phyloP scores from a whole-genome alignment of 64 coral and sea anemone genomes.

The Pachyseris speciosa region DNA sequence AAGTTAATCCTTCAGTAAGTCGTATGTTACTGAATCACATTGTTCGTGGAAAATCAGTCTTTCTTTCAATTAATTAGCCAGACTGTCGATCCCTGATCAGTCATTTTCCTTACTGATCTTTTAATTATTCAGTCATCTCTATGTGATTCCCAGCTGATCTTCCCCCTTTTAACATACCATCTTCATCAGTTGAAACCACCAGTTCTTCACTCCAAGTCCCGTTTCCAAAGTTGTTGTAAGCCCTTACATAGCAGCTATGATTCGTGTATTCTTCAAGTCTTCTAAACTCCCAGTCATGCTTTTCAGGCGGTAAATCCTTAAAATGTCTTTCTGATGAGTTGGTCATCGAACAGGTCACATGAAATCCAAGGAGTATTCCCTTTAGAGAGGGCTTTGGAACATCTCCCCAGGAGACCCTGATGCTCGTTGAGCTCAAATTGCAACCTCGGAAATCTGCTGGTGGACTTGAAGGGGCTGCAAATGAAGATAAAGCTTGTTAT shows the following conservation, averaged over 20 bases:
- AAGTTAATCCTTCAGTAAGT: too few relatives aligned
- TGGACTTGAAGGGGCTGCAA: slow-evolving; percentile 1
- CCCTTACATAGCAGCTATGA: slow-evolving; percentile 14
- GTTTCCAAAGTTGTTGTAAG: slow-evolving; percentile 42
- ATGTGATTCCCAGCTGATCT: not conserved
- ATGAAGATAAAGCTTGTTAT: not conserved
- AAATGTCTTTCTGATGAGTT: not conserved
- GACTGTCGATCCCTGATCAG: too few relatives aligned
- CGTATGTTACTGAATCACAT: too few relatives aligned
- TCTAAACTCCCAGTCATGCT: not conserved
- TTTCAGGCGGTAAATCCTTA: not conserved
- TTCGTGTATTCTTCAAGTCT: not conserved
- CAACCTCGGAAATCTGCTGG: not conserved
- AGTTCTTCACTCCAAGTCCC: slow-evolving; percentile 5
- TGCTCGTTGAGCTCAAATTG: slow-evolving; percentile 30
- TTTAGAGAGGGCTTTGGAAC: slow-evolving; percentile 7
- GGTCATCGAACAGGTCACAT: not conserved
- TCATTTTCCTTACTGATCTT: not conserved
- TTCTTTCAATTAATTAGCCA: too few relatives aligned
- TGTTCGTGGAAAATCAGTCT: too few relatives aligned
- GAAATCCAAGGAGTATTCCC: slow-evolving; percentile 24
- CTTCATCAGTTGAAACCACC: slow-evolving; percentile 13
- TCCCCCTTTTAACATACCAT: not conserved
- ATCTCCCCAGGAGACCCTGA: not conserved
- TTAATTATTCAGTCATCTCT: not conserved